phyloP scores from a whole-genome alignment of 2,888 invertebrate species.

The Himalopsyche japonica region DNA sequence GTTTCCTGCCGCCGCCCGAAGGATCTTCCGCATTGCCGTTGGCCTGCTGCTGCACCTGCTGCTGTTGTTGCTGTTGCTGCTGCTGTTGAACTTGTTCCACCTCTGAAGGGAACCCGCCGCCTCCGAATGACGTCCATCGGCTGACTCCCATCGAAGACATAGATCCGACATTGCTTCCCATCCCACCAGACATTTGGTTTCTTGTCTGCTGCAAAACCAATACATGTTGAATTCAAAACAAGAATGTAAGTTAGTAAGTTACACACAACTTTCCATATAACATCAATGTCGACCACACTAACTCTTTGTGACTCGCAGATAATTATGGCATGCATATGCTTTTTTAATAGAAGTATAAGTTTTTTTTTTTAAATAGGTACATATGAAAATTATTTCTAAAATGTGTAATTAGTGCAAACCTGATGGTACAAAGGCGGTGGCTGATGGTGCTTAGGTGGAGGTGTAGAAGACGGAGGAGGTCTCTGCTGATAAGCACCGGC shows the following conservation, averaged over 20 bases:
- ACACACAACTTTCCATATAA: too few relatives aligned
- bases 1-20: slow-evolving; percentile 56
- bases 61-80: slow-evolving; percentile 38
- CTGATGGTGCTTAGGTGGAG: slow-evolving; percentile 35
- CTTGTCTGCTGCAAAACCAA: slow-evolving; percentile 25
- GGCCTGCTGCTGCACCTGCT: slow-evolving; percentile 37
- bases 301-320: background rate
- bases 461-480: slow-evolving; percentile 36
- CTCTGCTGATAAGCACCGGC: slow-evolving; percentile 21
- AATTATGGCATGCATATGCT: too few relatives aligned
- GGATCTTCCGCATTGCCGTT: slow-evolving; percentile 33
- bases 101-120: slow-evolving; percentile 4
- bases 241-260: too few relatives aligned
- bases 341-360: too few relatives aligned
- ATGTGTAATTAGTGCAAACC: too few relatives aligned
- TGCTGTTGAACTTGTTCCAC: slow-evolving; percentile 35
- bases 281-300: too few relatives aligned
- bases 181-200: slow-evolving; percentile 36
- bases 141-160: slow-evolving; percentile 55
- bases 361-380: too few relatives aligned
- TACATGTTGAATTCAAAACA: background rate
- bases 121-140: slow-evolving; percentile 42
- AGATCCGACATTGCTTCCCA: slow-evolving; percentile 42
- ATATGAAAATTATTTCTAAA: too few relatives aligned
- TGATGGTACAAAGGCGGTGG: slow-evolving; percentile 36